Conservation (phyloP, 2,888 invertebrate species). For the Pantelozetes paolii region DNA sequence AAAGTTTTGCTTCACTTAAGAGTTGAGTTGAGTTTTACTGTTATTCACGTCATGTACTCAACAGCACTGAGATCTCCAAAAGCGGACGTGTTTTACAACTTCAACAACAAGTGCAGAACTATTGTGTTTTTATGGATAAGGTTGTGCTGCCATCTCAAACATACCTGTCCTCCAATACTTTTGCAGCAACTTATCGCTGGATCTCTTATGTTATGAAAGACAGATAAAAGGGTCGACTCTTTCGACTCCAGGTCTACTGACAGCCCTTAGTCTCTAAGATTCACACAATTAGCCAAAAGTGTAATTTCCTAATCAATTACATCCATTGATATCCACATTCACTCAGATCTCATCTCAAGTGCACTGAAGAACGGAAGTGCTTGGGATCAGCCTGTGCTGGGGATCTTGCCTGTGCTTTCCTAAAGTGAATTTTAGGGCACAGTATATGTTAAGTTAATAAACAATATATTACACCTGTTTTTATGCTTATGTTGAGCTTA, state of each 20-base stretch:
- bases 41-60: neutral
- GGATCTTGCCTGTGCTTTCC: too few species aligned
- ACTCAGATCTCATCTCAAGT: neutral
- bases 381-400: neutral
- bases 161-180: neutral
- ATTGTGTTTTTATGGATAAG: neutral
- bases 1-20: neutral
- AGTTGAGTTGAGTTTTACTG: slow-evolving; percentile 3
- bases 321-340: neutral
- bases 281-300: slow-evolving; percentile 25
- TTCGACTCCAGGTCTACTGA: neutral
- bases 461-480: too few species aligned
- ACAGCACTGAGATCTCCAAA: neutral
- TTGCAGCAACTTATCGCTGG: neutral
- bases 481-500: too few species aligned
- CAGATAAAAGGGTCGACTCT: neutral
- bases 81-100: slow-evolving; percentile 30
- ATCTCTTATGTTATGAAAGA: too few species aligned
- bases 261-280: neutral
- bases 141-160: neutral
- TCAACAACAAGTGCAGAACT: slow-evolving; percentile 20
- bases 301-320: slow-evolving; percentile 32
- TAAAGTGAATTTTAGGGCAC: too few species aligned
- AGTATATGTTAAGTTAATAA: too few species aligned
- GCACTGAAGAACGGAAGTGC: neutral